Evolutionary conservation across 2,797 vertebrate genomes (phyloP).

Genomic region (Chloroceryle amazona): DNA sequence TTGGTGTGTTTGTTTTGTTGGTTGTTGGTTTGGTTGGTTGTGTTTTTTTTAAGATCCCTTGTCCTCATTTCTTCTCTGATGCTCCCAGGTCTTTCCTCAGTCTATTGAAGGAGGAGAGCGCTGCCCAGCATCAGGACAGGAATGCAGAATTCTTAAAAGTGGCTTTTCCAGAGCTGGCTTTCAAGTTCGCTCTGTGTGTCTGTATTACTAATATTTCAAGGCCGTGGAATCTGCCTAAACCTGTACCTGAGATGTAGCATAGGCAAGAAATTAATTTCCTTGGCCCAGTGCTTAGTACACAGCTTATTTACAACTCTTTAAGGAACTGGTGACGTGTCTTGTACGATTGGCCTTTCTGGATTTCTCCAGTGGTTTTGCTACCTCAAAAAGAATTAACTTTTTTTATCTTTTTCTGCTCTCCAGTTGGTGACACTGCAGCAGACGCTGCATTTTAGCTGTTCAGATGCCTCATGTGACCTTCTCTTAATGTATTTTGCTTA

Average conservation of each 20-base stretch:
- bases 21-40: too few relatives aligned
- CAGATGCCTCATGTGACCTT: neutral
- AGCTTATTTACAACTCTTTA: neutral
- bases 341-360: neutral
- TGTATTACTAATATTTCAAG: neutral
- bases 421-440: neutral
- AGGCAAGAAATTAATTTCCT: neutral
- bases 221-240: neutral
- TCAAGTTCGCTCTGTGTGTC: neutral
- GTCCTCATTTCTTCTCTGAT: neutral
- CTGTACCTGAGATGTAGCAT: neutral
- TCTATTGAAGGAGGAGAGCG: neutral
- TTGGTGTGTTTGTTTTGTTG: neutral
- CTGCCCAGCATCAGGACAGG: neutral
- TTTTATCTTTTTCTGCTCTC: neutral
- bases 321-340: neutral
- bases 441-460: neutral
- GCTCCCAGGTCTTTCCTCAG: neutral
- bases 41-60: neutral
- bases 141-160: neutral
- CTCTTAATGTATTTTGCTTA: neutral
- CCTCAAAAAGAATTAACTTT: neutral
- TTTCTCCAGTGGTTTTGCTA: neutral
- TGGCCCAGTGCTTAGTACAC: neutral
- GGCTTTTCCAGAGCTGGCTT: neutral